phyloP scores from a whole-genome alignment of 2,797 vertebrate genomes.

The Phalloptychus januarius region DNA sequence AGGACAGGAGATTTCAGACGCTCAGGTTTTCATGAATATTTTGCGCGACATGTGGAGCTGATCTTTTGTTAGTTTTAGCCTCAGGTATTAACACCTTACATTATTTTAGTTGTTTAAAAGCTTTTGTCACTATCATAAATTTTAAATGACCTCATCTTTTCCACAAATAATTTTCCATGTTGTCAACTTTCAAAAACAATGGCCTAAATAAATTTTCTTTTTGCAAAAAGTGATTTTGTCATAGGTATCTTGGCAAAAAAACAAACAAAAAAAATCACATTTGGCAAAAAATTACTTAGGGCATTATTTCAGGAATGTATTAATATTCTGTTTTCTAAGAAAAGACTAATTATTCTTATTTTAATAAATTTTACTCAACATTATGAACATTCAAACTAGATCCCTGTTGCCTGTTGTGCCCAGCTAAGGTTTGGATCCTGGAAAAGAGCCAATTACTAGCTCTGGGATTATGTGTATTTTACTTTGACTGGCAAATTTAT shows the following conservation, averaged over 20 bases:
- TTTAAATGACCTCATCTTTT: conserved; percentile 23
- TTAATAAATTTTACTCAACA: neutral
- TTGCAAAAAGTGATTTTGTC: too few relatives aligned
- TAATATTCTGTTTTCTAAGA: neutral
- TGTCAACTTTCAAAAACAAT: too few relatives aligned
- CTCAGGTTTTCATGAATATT: conserved; percentile 14
- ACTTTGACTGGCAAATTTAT: conserved; percentile 81
- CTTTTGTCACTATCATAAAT: conserved; percentile 12
- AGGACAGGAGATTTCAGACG: conserved; percentile 12
- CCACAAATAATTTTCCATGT: neutral
- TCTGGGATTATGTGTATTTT: conserved; percentile 44
- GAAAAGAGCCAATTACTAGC: conserved; percentile 26
- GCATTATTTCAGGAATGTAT: too few relatives aligned
- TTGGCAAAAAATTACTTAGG: too few relatives aligned
- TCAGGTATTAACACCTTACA: conserved; percentile 19
- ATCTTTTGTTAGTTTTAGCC: conserved; percentile 7
- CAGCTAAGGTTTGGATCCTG: conserved; percentile 23
- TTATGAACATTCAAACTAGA: conserved; percentile 1
- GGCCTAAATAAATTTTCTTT: too few relatives aligned
- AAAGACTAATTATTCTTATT: neutral
- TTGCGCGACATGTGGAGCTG: conserved; percentile 13
- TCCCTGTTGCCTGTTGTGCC: neutral
- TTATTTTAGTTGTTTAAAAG: conserved; percentile 12
- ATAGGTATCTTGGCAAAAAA: too few relatives aligned
- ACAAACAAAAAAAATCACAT: too few relatives aligned